Base-by-base conservation (phyloP, 2,888 invertebrate genomes). In the Automeris io region DNA sequence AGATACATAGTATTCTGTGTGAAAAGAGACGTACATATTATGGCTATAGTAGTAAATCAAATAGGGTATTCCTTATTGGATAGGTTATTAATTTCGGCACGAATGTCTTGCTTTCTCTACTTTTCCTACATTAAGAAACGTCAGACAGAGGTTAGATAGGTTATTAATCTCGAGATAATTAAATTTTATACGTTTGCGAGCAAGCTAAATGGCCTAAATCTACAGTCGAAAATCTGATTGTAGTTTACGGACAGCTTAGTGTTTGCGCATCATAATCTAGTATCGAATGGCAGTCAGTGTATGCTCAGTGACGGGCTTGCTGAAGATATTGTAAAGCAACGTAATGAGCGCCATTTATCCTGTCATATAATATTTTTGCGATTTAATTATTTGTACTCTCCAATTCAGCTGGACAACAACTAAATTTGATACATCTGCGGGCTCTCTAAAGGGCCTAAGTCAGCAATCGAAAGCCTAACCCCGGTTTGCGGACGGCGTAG, bases 271-370 rank as follows among this genome's bases (percentile, higher is more conserved):
- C 11, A 40, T 68, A 77, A 80, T 44, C 77, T 76, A 48, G 72
- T 70, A 39, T 70, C 72, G 56, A 81, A 81, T 47, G 83, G 83
- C 49, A 71, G 86, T 49, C 88, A 87, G 63, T 89, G 88, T 29
- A 85, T n/a, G 64, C 48, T 85, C 85, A 60, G 76, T 76, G 2
- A 63, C 68, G 22, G 85, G 85, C 35, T 91, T 92, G 70, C 95
- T 94, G 88, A 95, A 92, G 44, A 97, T 85, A 83, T 98, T 98
- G 90, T 96, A 98, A 46, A 96, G 91, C 45, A 97, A 89, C 31
- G 97, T 97, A 83, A 97, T 97, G 40, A 96, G 91, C 34, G 95
- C n/a, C n/a, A n/a, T n/a, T n/a, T n/a, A n/a, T n/a, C n/a, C n/a
- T n/a, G n/a, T n/a, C n/a, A n/a, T n/a, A n/a, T n/a, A n/a, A n/a